Percentiles rank a stretch among this genome's conserved stretches.
Evolutionary conservation across 2,113 vertebrate genomes (phyloP).

Genomic region (Sialia sialis): DNA sequence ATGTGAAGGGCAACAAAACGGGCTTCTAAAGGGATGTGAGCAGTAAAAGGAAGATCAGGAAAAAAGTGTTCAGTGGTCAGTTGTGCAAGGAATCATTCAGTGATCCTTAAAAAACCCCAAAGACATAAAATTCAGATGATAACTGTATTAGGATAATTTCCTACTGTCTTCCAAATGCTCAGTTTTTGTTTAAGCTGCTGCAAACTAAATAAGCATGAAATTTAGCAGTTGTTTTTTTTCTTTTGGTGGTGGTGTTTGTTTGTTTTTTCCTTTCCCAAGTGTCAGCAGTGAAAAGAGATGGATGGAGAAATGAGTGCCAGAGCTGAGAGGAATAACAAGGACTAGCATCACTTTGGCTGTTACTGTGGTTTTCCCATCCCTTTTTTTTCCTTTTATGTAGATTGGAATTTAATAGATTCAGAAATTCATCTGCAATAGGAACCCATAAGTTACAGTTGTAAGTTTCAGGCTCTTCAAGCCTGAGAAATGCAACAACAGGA

Average conservation of each 20-base stretch:
- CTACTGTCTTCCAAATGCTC: background rate
- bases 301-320: background rate
- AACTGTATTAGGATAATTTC: background rate
- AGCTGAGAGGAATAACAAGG: background rate
- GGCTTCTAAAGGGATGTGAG: background rate
- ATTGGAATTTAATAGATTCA: background rate
- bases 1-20: background rate
- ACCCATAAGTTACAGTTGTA: background rate
- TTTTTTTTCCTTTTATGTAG: background rate
- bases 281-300: background rate
- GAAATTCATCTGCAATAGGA: background rate
- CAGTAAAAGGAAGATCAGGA: background rate
- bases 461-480: background rate
- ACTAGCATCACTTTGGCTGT: background rate
- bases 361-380: background rate
- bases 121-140: background rate
- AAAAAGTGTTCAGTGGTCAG: rapidly evolving
- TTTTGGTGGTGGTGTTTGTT: background rate
- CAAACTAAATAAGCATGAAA: background rate
- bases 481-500: background rate
- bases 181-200: background rate
- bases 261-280: background rate
- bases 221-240: background rate
- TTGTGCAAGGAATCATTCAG: background rate
- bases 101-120: background rate